Conservation (phyloP, 2,797 vertebrate genomes). For the Rhynchotus rufescens region DNA sequence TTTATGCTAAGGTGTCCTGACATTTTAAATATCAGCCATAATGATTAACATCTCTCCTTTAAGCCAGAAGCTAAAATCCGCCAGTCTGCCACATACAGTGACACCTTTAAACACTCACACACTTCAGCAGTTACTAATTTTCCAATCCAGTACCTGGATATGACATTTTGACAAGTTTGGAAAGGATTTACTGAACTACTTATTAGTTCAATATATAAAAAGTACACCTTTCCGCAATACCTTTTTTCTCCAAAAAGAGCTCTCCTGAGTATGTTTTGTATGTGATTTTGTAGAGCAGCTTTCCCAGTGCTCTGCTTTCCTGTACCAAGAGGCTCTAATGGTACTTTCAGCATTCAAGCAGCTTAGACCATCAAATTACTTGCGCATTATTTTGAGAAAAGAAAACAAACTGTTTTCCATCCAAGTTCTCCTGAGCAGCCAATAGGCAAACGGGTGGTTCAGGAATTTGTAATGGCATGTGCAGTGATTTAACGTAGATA, state of each 20-base stretch:
- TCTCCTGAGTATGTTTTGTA: constrained; percentile 23
- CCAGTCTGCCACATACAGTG: constrained; percentile 33
- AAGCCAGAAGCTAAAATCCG: constrained; percentile 66
- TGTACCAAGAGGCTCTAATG: constrained; percentile 10
- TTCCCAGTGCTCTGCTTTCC: constrained; percentile 19
- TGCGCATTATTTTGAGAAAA: background rate
- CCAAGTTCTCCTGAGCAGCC: background rate
- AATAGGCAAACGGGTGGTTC: background rate
- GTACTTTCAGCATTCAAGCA: background rate
- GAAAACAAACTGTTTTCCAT: constrained; percentile 39
- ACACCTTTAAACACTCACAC: constrained; percentile 75
- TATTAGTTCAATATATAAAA: constrained; percentile 72
- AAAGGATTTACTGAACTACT: constrained; percentile 72
- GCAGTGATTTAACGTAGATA: background rate
- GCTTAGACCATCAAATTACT: constrained; percentile 37
- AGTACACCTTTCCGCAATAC: constrained; percentile 30
- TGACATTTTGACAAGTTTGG: constrained; percentile 81
- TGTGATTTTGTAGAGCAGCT: constrained; percentile 57
- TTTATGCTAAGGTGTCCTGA: constrained; percentile 68
- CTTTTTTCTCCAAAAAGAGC: constrained; percentile 62
- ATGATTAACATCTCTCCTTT: constrained; percentile 76
- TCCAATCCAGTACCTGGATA: constrained; percentile 78
- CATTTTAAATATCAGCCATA: constrained; percentile 75
- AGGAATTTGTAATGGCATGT: background rate
- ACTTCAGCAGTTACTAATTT: constrained; percentile 79